Conservation (phyloP, 1,140 invertebrate species). For the Uloborus diversus region DNA sequence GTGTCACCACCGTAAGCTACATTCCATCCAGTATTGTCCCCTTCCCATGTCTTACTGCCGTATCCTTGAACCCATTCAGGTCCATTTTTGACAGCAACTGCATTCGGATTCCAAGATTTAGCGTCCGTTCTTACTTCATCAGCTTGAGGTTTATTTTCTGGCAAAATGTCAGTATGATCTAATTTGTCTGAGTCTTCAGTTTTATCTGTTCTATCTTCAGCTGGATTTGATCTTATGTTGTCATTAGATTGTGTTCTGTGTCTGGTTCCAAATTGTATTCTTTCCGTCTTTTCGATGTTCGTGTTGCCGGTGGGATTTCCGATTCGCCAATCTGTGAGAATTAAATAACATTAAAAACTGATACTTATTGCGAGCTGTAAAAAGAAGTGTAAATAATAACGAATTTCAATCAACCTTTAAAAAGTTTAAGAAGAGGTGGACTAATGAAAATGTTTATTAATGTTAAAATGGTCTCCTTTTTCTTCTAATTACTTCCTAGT, state of each 20-base stretch:
- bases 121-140: background rate
- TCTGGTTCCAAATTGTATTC: constrained; percentile 1
- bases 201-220: background rate
- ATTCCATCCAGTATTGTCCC: constrained; percentile 18
- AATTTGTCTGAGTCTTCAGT: background rate
- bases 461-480: too few relatives aligned
- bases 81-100: background rate
- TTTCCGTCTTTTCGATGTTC: too few relatives aligned
- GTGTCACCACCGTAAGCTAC: constrained; percentile 17
- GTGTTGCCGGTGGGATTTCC: too few relatives aligned
- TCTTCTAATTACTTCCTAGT: too few relatives aligned
- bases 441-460: too few relatives aligned
- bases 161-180: background rate
- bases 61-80: constrained; percentile 24
- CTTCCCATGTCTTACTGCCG: constrained; percentile 39
- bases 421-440: too few relatives aligned
- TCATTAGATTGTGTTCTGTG: background rate
- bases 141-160: background rate
- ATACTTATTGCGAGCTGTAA: too few relatives aligned
- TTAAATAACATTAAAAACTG: too few relatives aligned
- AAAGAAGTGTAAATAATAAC: too few relatives aligned
- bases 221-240: background rate
- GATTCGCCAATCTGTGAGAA: too few relatives aligned
- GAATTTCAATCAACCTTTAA: too few relatives aligned
- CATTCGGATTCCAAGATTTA: constrained; percentile 25